Evolutionary conservation across 2,113 vertebrate species (phyloP).

Genomic region (Corythoichthys intestinalis): DNA sequence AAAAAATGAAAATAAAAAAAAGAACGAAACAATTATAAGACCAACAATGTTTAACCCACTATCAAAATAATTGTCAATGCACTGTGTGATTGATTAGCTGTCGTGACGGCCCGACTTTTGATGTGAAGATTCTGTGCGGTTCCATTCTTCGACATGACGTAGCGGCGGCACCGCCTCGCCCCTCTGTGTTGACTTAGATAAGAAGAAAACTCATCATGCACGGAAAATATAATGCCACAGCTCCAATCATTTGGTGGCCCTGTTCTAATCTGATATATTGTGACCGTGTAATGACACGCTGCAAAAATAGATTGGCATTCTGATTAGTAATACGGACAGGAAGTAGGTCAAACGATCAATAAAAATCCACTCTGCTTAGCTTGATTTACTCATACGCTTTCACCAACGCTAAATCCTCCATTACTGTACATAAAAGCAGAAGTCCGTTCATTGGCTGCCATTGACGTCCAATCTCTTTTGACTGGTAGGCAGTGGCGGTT

Average conservation of each 20-base stretch:
- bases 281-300: conserved; percentile 22
- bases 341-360: conserved; percentile 39
- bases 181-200: not conserved
- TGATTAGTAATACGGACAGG: conserved; percentile 30
- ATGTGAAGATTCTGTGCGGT: no score
- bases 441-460: not conserved
- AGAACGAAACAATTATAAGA: no score
- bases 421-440: not conserved
- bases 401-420: conserved; percentile 1
- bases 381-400: conserved; percentile 14
- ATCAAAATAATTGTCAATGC: no score
- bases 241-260: no score
- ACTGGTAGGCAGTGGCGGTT: no score
- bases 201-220: not conserved
- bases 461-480: no score
- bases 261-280: conserved; percentile 34
- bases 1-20: no score
- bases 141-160: no score
- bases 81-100: no score
- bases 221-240: no score
- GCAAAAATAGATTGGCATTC: conserved; percentile 14
- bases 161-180: not conserved
- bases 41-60: no score
- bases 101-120: no score
- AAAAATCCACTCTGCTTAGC: conserved; percentile 10